These are phyloP conservation scores for Menura novaehollandiae DNA, from an alignment of 2,113 vertebrate genomes.

Conservation along the genomic window DNA sequence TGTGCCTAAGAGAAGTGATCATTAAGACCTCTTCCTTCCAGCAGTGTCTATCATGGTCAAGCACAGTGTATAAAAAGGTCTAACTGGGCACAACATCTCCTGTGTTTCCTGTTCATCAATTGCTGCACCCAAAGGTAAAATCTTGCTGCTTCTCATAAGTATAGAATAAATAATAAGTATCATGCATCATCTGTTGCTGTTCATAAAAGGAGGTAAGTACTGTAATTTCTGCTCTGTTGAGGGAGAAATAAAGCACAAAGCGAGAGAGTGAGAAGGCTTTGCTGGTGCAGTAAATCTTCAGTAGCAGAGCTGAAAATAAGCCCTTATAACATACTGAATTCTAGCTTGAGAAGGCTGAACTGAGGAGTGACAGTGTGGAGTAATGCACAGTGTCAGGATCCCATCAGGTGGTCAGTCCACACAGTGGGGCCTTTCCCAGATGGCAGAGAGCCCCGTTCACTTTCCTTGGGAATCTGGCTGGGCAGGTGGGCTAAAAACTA, in stretches of 20 bases:
- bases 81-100: neutral
- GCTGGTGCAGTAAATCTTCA: slow-evolving; percentile 1
- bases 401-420: neutral
- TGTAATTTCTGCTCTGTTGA: slow-evolving; percentile 32
- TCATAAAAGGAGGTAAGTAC: neutral
- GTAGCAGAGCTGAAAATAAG: slow-evolving; percentile 5
- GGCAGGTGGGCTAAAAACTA: neutral
- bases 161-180: neutral
- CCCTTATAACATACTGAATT: neutral
- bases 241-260: slow-evolving; percentile 31
- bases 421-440: neutral
- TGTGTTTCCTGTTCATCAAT: neutral
- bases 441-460: neutral
- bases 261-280: neutral
- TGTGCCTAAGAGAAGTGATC: neutral
- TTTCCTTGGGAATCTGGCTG: neutral
- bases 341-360: neutral
- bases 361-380: neutral
- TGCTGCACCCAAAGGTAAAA: neutral
- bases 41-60: neutral
- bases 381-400: neutral
- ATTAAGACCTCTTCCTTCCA: neutral
- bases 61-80: neutral
- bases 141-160: neutral
- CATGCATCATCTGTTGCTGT: slow-evolving; percentile 21